Evolutionary conservation across 2,888 invertebrate genomes (phyloP), one percentile per base, ranked within the genome.

Genomic region (Ferrisia virgata): DNA sequence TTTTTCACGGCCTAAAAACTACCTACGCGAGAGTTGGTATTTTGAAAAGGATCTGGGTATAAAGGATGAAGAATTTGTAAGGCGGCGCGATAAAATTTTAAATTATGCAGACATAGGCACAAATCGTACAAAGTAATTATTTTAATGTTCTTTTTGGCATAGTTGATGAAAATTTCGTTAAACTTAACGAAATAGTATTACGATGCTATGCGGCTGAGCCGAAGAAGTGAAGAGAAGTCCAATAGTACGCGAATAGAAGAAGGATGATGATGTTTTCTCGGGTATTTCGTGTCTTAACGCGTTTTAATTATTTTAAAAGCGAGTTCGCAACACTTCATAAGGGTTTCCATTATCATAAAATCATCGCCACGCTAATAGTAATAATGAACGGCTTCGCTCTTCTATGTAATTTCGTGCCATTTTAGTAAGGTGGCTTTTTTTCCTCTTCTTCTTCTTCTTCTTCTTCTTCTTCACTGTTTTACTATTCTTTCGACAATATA

Each of bases 401-500:
- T 76, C 36, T 76, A 33, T 36, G 72, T 76, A 76, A 76, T 76
- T 76, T 76, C 36, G 72, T 36, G 18, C 72, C 72, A 76, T 76
- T 76, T 76, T 76, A 76, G 31, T 76, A 11, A 15, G 15, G 72
- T 76, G 6, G 53, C 22, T 53, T 53, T 53, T 31, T 18, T 39
- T 18, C 18, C 18, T 76, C 2, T 36, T 33, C 1, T 36, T 25
- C 5, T 0, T 78, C 11, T 78, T 47, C 53, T 80, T 80, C 18
- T 15, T 76, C 2, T 36, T 33, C 1, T 36, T 25, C 5, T 0
- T 78, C 11, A n/a, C n/a, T n/a, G n/a, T n/a, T 78, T 47, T 80
- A 53, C 53, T 47, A 79, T 79, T 79, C 79, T 79, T 36, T 81
- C 53, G 28, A 81, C 81, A 81, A 58, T 58, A 81, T 58, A 81